Percentiles rank a stretch among this genome's conserved stretches.
Evolutionary conservation across 1,140 invertebrate species (phyloP).

Genomic region (Caenorhabditis remanei): DNA sequence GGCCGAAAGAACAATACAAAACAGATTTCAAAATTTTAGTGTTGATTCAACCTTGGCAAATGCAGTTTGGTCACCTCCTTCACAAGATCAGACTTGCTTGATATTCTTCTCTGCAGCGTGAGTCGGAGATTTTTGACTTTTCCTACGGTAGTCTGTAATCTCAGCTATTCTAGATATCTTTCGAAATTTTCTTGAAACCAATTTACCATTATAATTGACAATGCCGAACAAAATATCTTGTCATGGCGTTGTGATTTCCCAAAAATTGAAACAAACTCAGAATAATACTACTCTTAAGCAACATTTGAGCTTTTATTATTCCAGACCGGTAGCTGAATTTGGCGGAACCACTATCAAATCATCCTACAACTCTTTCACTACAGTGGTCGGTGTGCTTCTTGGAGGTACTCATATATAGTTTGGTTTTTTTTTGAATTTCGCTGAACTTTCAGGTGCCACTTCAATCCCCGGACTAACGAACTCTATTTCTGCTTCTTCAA

Average conservation of each 20-base stretch:
- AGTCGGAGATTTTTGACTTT: background rate
- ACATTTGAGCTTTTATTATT: background rate
- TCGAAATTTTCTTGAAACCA: too few relatives aligned
- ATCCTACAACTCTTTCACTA: background rate
- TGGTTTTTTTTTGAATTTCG: background rate
- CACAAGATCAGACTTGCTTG: background rate
- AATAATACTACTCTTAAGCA: background rate
- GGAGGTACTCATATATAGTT: background rate
- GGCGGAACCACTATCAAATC: background rate
- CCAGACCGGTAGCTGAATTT: background rate
- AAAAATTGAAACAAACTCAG: too few relatives aligned
- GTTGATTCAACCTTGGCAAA: background rate
- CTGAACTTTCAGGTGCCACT: background rate
- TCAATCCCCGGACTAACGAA: slow-evolving; percentile 6
- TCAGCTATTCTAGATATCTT: too few relatives aligned
- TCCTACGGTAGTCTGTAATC: background rate
- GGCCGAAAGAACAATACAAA: background rate
- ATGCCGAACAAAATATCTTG: too few relatives aligned
- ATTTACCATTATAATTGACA: too few relatives aligned
- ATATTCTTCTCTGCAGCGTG: background rate
- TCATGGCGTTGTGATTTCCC: too few relatives aligned
- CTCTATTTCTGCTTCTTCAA: background rate
- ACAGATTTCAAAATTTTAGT: background rate
- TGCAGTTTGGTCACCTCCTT: background rate
- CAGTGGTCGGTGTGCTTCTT: background rate